Evolutionary conservation across 2,113 vertebrate species (phyloP), one percentile per base, ranked within the genome.

Genomic region (Rallus limicola): DNA sequence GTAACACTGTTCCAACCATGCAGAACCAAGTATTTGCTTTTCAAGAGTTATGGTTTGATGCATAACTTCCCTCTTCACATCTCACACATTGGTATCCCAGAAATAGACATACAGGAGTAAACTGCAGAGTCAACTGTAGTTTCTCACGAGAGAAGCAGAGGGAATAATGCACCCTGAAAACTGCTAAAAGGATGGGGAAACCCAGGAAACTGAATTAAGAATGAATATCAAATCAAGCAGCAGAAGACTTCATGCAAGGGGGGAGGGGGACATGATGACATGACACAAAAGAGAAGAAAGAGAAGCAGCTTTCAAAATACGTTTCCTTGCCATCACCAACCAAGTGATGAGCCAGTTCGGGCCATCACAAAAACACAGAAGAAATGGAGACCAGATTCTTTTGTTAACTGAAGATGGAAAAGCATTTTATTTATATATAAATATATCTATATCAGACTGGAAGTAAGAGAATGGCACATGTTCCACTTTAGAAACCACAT

Each of bases 291-390:
- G 64, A 76, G 18, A 50, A 94, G 70, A 87, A 89, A 87, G 13
- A 88, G 59, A 31, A 95, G 16, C 33, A 62, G n/a, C 63, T 91
- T 93, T 72, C 91, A 67, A 75, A 78, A 86, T 48, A 84, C 28
- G n/a, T 78, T 62, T 86, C 65, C 36, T 91, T 13, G 1, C 62
- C 67, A 83, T 42, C 81, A 36, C 52, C 86, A 28, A 79, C 38
- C 87, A 91, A 94, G 52, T 12, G 33, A 82, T 68, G 64, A 94
- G 55, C 64, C 46, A 92, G 64, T 82, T 90, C 79, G 86, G n/a
- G 84, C n/a, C 44, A 74, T 20, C 71, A 82, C 33, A 86, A 86
- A 88, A 90, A 64, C 1, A 1, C 20, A 83, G 21, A 64, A 58
- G 48, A 77, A 81, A 80, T 11, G 9, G 26, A 93, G 40, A 50